Evolutionary conservation across 1,140 invertebrate species (phyloP), one percentile per base, ranked within the genome.

Genomic region (Pseudobourletiella spinata): DNA sequence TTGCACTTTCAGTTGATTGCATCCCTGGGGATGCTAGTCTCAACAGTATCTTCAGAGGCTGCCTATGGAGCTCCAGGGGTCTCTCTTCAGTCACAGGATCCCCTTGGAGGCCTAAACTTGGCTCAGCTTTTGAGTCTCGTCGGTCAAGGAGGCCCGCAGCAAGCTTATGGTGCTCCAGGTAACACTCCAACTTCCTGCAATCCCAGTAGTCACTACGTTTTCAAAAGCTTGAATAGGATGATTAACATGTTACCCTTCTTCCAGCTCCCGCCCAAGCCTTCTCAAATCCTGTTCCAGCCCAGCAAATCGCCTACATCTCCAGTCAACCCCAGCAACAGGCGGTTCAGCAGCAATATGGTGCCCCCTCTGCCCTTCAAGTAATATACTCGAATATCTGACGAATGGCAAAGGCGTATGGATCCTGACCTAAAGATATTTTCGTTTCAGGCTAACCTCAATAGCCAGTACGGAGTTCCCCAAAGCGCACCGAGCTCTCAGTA

Each of bases 21-120:
- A 51, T 51, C 48, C 48, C 22, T 26, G 11, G 48, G 48, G 48
- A 51, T 51, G 48, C 48, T 51, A 11, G 8, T 51, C 25, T 22
- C 48, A 18, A 26, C 48, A 6, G 48, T 51, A 3, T 8, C 44
- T 20, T 24, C 14, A 26, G 2, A 14, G 4, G 22, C 3, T 3
- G 24, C 24, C 8, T 51, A 51, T n/a, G 48, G 48, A 3, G 22
- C 48, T 26, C 48, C 48, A 22, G 48, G 3, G 6, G 8, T 20
- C 22, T 51, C 48, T 14, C 14, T n/a, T 24, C 8, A 3, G 6
- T 14, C 48, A 15, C 14, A 22, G 3, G 48, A 51, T 51, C 48
- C 48, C 4, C 28, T 51, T 14, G 24, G 48, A 18, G 48, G 48
- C 16, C 24, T 51, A 3, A 51, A 51, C 22, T n/a, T 51, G 6